These are phyloP conservation scores for Mimumesa dahlbomi DNA, from an alignment of 2,888 invertebrate species.

Conservation along the genomic window DNA sequence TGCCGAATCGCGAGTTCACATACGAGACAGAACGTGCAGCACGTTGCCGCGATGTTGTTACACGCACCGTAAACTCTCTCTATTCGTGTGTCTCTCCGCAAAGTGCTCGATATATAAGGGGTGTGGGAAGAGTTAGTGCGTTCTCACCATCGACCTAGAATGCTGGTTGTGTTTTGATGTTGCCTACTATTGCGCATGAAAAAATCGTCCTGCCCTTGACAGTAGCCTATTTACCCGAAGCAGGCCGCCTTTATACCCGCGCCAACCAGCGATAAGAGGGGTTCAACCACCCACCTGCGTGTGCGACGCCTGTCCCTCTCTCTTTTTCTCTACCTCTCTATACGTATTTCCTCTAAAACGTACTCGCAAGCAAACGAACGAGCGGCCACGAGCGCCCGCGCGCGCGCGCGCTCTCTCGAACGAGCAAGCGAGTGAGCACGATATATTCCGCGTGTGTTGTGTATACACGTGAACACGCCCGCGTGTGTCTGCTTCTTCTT, in stretches of 20 bases:
- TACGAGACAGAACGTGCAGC: constrained; percentile 24
- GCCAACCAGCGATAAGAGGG: constrained; percentile 64
- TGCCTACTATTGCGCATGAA: constrained; percentile 79
- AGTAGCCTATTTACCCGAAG: constrained; percentile 69
- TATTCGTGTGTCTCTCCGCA: constrained; percentile 28
- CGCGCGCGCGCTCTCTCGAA: constrained; percentile 17
- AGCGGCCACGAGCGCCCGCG: constrained; percentile 22
- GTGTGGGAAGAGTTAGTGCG: constrained; percentile 58
- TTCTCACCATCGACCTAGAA: constrained; percentile 63
- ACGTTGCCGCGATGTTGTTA: constrained; percentile 40
- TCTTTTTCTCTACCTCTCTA: constrained; percentile 59
- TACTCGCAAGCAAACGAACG: constrained; percentile 21
- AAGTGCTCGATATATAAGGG: constrained; percentile 40
- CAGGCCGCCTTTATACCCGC: constrained; percentile 45
- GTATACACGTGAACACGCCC: constrained; percentile 44
- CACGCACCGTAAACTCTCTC: constrained; percentile 25
- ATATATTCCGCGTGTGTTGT: constrained; percentile 31
- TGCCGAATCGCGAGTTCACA: constrained; percentile 6
- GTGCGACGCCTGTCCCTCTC: constrained; percentile 50
- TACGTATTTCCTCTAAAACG: constrained; percentile 54
- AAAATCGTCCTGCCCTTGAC: constrained; percentile 78
- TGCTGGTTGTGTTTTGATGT: constrained; percentile 61
- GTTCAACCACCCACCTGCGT: constrained; percentile 71
- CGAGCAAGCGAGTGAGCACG: constrained; percentile 24
- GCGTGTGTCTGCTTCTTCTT: constrained; percentile 34